Conservation (phyloP, 64 coral and sea anemone species). For the Hydrozoanthus tunicans region DNA sequence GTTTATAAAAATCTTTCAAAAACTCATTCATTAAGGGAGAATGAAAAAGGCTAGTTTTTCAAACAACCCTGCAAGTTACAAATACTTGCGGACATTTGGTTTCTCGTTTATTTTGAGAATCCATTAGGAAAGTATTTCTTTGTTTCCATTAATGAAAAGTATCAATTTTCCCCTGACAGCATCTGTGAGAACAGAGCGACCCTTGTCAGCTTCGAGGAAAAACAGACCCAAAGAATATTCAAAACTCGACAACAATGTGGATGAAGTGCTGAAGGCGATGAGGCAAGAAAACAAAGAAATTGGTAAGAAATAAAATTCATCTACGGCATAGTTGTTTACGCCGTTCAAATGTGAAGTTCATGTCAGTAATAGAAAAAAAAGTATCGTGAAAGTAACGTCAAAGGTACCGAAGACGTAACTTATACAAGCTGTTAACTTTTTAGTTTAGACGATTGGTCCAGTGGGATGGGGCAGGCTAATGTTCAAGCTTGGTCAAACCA, state of each 20-base stretch:
- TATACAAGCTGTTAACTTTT: too few species aligned
- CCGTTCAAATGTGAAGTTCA: not conserved
- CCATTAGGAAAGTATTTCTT: not conserved
- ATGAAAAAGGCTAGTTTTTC: too few species aligned
- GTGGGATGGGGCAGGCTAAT: too few species aligned
- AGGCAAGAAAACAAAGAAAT: conserved; percentile 75
- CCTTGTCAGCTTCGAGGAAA: conserved; percentile 20
- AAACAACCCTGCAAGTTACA: too few species aligned
- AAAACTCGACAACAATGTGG: conserved; percentile 67
- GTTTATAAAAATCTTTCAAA: too few species aligned
- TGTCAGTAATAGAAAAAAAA: too few species aligned
- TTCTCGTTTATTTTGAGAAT: not conserved
- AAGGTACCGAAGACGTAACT: too few species aligned
- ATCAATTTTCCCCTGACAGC: conserved; percentile 57
- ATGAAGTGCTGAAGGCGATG: conserved; percentile 89
- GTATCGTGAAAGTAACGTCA: too few species aligned
- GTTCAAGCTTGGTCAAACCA: too few species aligned
- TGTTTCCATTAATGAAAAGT: not conserved
- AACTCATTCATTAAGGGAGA: too few species aligned
- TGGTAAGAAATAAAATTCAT: conserved; percentile 35
- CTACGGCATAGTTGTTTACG: not conserved
- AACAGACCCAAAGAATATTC: not conserved
- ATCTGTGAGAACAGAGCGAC: conserved; percentile 62
- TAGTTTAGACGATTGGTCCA: too few species aligned
- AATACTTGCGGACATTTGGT: too few species aligned